Conservation (phyloP, 2,888 invertebrate genomes). For the Ectobius pallidus region DNA sequence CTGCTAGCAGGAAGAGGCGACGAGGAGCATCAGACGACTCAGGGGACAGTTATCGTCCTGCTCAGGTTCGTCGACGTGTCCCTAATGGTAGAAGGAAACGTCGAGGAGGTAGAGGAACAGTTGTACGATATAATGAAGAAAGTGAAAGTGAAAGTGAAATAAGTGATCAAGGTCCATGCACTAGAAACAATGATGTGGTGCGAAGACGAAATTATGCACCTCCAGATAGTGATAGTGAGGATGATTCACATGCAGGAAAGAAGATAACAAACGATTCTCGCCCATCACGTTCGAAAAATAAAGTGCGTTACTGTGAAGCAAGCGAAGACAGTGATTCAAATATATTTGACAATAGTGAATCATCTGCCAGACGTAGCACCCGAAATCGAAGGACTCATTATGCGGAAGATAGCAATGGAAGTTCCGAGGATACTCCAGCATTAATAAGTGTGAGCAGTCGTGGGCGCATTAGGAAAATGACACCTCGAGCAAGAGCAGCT, state of each 20-base stretch:
- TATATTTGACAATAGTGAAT: constrained; percentile 47
- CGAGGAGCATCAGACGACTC: constrained; percentile 53
- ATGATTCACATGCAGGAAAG: background rate
- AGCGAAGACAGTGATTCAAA: constrained; percentile 47
- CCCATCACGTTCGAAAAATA: constrained; percentile 53
- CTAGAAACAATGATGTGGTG: background rate
- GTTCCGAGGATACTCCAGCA: constrained; percentile 20
- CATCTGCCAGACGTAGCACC: constrained; percentile 45
- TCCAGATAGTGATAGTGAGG: background rate
- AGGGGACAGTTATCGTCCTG: constrained; percentile 63
- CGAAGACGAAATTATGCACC: background rate
- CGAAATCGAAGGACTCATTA: constrained; percentile 55
- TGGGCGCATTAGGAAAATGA: constrained; percentile 82
- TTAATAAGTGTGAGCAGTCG: constrained; percentile 73
- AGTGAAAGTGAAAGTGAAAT: constrained; percentile 24
- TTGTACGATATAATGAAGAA: constrained; percentile 12
- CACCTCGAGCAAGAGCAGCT: constrained; percentile 74
- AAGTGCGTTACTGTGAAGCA: constrained; percentile 34
- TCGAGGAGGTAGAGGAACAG: background rate
- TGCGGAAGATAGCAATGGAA: constrained; percentile 52
- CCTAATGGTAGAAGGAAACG: background rate
- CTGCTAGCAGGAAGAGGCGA: constrained; percentile 30
- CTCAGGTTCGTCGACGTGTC: background rate
- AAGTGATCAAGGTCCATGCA: background rate
- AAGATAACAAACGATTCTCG: background rate